Evolutionary conservation across 2,888 invertebrate species (phyloP).

Genomic region (Acrobasis suavella): DNA sequence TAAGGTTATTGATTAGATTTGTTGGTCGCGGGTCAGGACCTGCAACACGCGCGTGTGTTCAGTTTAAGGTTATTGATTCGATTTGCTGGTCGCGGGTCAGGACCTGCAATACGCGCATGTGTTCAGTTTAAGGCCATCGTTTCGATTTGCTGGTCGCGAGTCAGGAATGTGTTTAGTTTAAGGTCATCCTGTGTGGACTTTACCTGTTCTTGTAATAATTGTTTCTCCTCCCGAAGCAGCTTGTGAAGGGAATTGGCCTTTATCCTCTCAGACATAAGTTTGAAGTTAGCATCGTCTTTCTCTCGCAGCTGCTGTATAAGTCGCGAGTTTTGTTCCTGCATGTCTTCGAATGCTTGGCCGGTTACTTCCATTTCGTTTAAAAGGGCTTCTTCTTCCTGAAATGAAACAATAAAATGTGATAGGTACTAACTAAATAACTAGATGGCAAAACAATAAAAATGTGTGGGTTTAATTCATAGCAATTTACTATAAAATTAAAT

Average conservation of each 20-base stretch:
- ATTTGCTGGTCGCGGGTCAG: slow-evolving; percentile 92
- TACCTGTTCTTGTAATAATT: slow-evolving; percentile 94
- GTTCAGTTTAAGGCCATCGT: no score
- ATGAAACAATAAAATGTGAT: no score
- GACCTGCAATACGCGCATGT: slow-evolving; percentile 69
- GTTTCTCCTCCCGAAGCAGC: slow-evolving; percentile 96
- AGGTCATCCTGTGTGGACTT: neutral
- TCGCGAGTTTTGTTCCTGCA: slow-evolving; percentile 99
- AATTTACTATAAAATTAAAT: no score
- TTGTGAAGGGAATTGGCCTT: slow-evolving; percentile 98
- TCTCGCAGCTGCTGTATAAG: slow-evolving; percentile 97
- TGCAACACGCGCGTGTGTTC: no score
- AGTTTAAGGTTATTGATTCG: no score
- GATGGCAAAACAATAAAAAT: no score
- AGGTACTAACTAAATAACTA: no score
- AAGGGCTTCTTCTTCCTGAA: slow-evolving; percentile 95
- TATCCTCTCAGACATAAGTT: slow-evolving; percentile 98
- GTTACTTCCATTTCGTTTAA: slow-evolving; percentile 99
- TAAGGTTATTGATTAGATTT: no score
- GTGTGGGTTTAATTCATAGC: no score
- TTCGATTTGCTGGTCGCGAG: no score
- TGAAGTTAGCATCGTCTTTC: slow-evolving; percentile 99
- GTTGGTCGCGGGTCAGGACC: no score
- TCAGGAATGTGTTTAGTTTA: no score
- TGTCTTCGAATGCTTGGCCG: slow-evolving; percentile 99